Base-by-base conservation (phyloP, 2,888 invertebrate species). In the Resseliella maxima region DNA sequence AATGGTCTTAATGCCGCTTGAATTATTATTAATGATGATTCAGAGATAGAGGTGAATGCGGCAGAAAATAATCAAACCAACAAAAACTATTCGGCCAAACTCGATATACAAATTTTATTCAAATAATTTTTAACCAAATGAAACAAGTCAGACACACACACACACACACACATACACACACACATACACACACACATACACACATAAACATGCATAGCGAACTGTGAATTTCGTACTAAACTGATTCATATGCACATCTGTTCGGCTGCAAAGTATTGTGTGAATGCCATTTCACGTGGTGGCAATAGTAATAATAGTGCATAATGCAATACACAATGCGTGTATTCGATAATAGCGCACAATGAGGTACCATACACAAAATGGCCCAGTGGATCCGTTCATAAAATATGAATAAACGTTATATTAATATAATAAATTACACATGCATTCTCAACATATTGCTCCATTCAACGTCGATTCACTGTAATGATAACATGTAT, bases 371-470 rank as follows among this genome's bases (percentile, higher is more conserved):
- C 72, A 72, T 72, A 31, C 31, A 72, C 31, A 31, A 24, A 59
- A 59, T 59, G 8, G 5, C 41, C 41, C 41, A 41, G 6, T 41
- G 6, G 8, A 6, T 50, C 46, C 12, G 31, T 31, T 72, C 72
- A 72, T 72, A 72, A 72, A 72, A 72, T 72, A 72, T 72, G 72
- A 72, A 72, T 72, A 72, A 72, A 72, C 31, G 72, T 72, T 72
- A 72, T 72, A 72, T 72, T 72, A 72, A 72, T 72, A 72, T 72
- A 72, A 72, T 72, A 72, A 72, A 72, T 72, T 72, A 35, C 72
- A 72, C 72, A 72, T 72, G 72, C 72, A 72, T 72, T 72, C 72
- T 72, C 72, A 72, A 72, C 72, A 72, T 72, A 72, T 72, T 72
- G 72, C 72, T 72, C 72, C 72, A 72, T 72, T 72, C 72, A 35